Conservation (phyloP, 2,888 invertebrate species). For the Trichogramma evanescens region DNA sequence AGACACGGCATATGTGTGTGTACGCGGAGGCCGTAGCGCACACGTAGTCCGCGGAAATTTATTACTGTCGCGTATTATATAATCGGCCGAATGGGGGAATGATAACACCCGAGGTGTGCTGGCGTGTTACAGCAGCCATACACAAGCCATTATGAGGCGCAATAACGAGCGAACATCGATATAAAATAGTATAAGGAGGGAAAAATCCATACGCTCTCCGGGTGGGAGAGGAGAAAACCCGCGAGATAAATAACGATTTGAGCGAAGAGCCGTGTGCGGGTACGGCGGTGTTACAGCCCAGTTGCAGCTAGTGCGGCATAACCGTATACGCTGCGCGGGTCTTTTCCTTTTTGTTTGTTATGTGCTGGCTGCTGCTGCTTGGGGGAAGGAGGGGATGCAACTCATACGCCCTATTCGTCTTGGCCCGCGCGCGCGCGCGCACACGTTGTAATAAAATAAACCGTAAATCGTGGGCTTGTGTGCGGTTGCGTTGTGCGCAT, state of each 20-base stretch:
- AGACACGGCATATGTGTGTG: too few species aligned
- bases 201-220: too few species aligned
- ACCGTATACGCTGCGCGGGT: neutral
- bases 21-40: too few species aligned
- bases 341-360: neutral
- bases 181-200: too few species aligned
- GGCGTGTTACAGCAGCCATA: too few species aligned
- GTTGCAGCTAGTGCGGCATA: too few species aligned
- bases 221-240: neutral
- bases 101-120: too few species aligned
- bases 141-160: too few species aligned
- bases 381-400: neutral
- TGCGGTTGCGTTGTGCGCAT: neutral
- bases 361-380: slow-evolving; percentile 1
- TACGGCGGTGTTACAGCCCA: too few species aligned
- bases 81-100: too few species aligned
- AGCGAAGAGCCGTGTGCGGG: slow-evolving; percentile 2
- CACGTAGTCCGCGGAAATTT: neutral
- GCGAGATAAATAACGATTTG: slow-evolving; percentile 9
- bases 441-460: slow-evolving; percentile 15
- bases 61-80: neutral
- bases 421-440: neutral
- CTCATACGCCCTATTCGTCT: slow-evolving; percentile 16
- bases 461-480: slow-evolving; percentile 12
- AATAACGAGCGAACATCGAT: too few species aligned